These are phyloP conservation scores for Cyprinus carpio DNA, from an alignment of 2,113 vertebrate genomes.

Conservation along the genomic window DNA sequence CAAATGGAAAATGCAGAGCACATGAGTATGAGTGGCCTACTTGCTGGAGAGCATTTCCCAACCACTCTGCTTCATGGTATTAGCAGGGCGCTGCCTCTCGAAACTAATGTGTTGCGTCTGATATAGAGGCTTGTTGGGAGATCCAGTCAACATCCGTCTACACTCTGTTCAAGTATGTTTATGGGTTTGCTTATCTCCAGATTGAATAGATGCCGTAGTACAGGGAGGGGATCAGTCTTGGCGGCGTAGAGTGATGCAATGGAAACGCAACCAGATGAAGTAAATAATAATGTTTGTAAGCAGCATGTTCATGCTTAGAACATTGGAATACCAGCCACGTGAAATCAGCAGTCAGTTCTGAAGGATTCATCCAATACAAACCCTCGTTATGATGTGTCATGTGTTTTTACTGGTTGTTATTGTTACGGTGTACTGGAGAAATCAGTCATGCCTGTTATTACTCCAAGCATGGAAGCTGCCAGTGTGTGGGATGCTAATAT, in stretches of 20 bases:
- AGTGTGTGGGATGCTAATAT: slow-evolving; percentile 17
- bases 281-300: slow-evolving; percentile 31
- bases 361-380: slow-evolving; percentile 8
- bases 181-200: slow-evolving; percentile 33
- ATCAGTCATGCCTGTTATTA: slow-evolving; percentile 36
- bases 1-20: slow-evolving; percentile 48
- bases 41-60: slow-evolving; percentile 22
- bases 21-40: slow-evolving; percentile 40
- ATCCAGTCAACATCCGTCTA: slow-evolving; percentile 25
- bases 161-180: slow-evolving; percentile 33
- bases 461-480: slow-evolving; percentile 26
- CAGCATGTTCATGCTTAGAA: slow-evolving; percentile 5
- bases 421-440: slow-evolving; percentile 15
- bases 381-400: slow-evolving; percentile 12
- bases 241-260: not conserved
- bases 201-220: not conserved
- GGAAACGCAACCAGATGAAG: slow-evolving; percentile 33
- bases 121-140: not conserved
- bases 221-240: not conserved
- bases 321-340: not conserved
- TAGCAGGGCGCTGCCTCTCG: slow-evolving; percentile 9
- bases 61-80: slow-evolving; percentile 6
- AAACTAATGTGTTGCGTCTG: slow-evolving; percentile 9
- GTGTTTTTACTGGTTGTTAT: slow-evolving; percentile 7
- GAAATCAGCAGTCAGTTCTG: slow-evolving; percentile 18